These are phyloP conservation scores for Catocala fraxini DNA, from an alignment of 2,888 invertebrate genomes.

Conservation along the genomic window DNA sequence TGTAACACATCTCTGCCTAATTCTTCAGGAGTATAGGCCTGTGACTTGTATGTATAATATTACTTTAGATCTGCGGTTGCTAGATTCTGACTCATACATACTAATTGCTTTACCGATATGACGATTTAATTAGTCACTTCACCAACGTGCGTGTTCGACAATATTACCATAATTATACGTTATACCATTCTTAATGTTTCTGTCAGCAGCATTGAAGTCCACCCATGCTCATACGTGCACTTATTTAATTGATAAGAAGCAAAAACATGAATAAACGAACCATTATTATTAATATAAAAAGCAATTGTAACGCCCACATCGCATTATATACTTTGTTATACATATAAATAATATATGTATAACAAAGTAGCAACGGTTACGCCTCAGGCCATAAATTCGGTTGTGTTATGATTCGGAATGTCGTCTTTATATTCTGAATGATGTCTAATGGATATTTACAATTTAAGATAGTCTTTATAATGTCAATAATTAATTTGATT, in stretches of 20 bases:
- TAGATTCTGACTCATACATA: too few species aligned
- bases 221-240: constrained; percentile 25
- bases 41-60: too few species aligned
- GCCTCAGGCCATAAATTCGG: constrained; percentile 18
- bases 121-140: too few species aligned
- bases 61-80: too few species aligned
- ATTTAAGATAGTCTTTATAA: neutral
- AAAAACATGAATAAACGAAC: constrained; percentile 41
- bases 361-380: constrained; percentile 8
- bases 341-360: constrained; percentile 24
- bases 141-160: too few species aligned
- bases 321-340: too few species aligned
- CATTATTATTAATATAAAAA: constrained; percentile 34
- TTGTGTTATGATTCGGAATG: constrained; percentile 15
- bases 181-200: constrained; percentile 22
- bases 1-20: too few species aligned
- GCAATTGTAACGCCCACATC: constrained; percentile 43
- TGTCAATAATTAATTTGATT: constrained; percentile 7
- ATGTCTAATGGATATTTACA: neutral
- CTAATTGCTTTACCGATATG: too few species aligned
- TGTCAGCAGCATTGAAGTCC: constrained; percentile 41
- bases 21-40: too few species aligned
- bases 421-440: constrained; percentile 11
- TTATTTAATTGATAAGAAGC: constrained; percentile 32
- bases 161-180: neutral